Base-by-base conservation (phyloP, 2,797 vertebrate genomes). In the Tokudaia tokunoshimensis region DNA sequence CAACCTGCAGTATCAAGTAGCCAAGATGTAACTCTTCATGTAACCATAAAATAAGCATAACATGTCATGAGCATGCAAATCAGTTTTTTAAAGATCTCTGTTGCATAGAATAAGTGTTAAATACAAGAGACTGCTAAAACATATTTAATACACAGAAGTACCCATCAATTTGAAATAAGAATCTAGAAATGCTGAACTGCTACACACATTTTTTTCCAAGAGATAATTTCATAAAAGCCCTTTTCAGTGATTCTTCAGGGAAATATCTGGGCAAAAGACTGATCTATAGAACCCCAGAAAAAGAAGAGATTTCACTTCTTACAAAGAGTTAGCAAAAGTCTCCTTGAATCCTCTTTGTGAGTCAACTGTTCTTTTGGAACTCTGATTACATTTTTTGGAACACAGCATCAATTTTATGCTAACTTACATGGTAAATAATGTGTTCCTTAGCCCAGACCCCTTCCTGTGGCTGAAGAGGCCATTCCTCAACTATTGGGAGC, bases 231-330 rank as follows among this genome's bases (percentile, higher is more conserved):
- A 12, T 44, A 2, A 82, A 24, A 55, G 26, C 6, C 55, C 59
- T 26, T 91, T 92, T 50, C n/a, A 80, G 85, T 37, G 81, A 89
- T 29, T 76, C 44, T 63, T 92, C 44, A 88, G 44, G 79, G n/a
- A 95, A 93, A 26, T 34, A 93, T 44, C 37, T 87, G 44, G 34
- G 41, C 6, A 72, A 94, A 89, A 78, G 26, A 59, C 6, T 82
- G 89, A 74, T 41, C 15, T 94, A 75, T 83, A 12, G 95, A 72
- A 89, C 12, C 17, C 8, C 57, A 93, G 20, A 65, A 24, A 70
- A 85, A 22, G 9, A 31, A 22, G 19, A 81, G 47, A 3, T 79
- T 2, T 65, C 70, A 0, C 44, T 29, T 86, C 50, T 85, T 78
- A 4, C n/a, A 90, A 14, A 67, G 34, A 59, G 20, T 6, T 61